Evolutionary conservation across 1,140 invertebrate genomes (phyloP).

Genomic region (Conus ventricosus): DNA sequence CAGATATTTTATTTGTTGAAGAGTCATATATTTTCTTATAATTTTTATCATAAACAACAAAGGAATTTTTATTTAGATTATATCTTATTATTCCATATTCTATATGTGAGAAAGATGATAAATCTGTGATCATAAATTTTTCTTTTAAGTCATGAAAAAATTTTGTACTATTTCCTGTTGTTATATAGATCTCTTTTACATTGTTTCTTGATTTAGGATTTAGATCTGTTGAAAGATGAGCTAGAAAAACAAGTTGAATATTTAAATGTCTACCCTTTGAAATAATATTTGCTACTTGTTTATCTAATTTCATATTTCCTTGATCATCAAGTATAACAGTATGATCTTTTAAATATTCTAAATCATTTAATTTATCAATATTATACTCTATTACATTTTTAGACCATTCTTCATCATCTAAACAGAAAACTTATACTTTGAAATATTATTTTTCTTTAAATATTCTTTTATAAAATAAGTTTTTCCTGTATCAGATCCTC

Average conservation of each 20-base stretch:
- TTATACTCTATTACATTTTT: background rate
- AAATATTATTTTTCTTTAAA: slow-evolving; percentile 3
- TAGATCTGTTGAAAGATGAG: background rate
- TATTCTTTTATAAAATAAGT: background rate
- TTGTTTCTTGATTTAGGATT: slow-evolving; percentile 18
- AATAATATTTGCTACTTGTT: background rate
- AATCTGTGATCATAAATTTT: background rate
- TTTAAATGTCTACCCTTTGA: slow-evolving; percentile 15
- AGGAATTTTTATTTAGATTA: slow-evolving; percentile 10
- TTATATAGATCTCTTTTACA: slow-evolving; percentile 4
- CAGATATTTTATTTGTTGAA: background rate
- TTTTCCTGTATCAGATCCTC: background rate
- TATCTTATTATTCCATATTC: slow-evolving; percentile 20
- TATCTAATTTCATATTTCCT: background rate
- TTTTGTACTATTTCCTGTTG: background rate
- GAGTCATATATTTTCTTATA: slow-evolving; percentile 6
- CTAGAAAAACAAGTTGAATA: background rate
- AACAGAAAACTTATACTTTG: background rate
- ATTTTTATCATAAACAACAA: slow-evolving; percentile 18
- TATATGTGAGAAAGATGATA: background rate
- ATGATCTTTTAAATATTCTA: background rate
- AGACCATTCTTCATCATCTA: background rate
- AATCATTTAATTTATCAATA: background rate
- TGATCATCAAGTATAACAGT: background rate
- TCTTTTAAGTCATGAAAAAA: background rate